These are phyloP conservation scores for Nomada ruficornis DNA, from an alignment of 2,888 invertebrate species.

Conservation along the genomic window DNA sequence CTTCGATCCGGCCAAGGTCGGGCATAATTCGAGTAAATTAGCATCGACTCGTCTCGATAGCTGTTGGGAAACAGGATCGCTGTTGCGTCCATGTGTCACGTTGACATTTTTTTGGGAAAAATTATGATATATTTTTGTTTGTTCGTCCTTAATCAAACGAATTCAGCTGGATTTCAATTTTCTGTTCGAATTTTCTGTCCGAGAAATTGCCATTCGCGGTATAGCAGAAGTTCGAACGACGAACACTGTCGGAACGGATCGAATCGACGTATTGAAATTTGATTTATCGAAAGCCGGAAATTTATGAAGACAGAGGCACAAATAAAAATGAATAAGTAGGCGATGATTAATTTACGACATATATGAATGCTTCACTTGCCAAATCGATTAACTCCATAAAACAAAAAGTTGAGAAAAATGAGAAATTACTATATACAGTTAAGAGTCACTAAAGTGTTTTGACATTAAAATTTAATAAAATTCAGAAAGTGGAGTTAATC, in stretches of 20 bases:
- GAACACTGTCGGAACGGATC: too few species aligned
- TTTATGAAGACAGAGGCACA: constrained; percentile 3
- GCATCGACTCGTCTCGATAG: constrained; percentile 55
- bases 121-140: neutral
- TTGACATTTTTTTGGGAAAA: constrained; percentile 10
- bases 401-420: too few species aligned
- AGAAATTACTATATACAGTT: too few species aligned
- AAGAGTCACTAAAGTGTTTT: too few species aligned
- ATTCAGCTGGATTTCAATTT: neutral
- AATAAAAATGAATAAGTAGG: neutral
- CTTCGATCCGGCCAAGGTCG: constrained; percentile 67
- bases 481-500: too few species aligned
- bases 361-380: too few species aligned
- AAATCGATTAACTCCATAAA: too few species aligned
- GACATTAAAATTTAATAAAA: too few species aligned
- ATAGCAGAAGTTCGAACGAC: too few species aligned
- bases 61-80: neutral
- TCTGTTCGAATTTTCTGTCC: neutral
- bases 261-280: too few species aligned
- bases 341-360: constrained; percentile 25
- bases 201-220: neutral
- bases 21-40: constrained; percentile 68
- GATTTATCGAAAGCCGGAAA: constrained; percentile 18
- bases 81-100: neutral
- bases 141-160: neutral